Conservation (phyloP, 2,888 invertebrate species). For the Euzophera pinguis region DNA sequence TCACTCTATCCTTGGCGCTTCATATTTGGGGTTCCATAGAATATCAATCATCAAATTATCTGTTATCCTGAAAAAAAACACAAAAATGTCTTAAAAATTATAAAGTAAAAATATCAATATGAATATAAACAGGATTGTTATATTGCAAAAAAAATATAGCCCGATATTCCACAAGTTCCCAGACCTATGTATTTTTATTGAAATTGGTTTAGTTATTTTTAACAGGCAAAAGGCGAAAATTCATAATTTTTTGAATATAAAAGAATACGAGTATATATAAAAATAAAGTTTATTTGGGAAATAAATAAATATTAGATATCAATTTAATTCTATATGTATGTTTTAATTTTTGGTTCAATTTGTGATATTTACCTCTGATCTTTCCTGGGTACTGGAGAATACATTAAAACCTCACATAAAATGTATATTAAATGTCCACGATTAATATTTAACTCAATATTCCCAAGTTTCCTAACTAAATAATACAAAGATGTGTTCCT, state of each 20-base stretch:
- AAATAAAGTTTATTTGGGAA: too few species aligned
- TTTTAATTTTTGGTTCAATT: too few species aligned
- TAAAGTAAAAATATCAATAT: background rate
- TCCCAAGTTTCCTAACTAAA: constrained; percentile 43
- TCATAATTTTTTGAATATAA: too few species aligned
- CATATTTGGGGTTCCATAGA: constrained; percentile 37
- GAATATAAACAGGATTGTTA: background rate
- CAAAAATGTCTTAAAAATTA: background rate
- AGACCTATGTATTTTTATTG: too few species aligned
- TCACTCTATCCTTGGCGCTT: constrained; percentile 35
- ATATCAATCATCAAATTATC: constrained; percentile 51
- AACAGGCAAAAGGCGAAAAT: too few species aligned
- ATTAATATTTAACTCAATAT: constrained; percentile 27
- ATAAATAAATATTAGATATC: too few species aligned
- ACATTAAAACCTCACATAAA: constrained; percentile 66
- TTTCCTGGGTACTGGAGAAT: constrained; percentile 70
- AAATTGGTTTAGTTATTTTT: too few species aligned
- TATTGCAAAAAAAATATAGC: too few species aligned
- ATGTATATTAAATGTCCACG: constrained; percentile 53
- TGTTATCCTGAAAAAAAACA: constrained; percentile 47
- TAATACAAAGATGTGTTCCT: constrained; percentile 53
- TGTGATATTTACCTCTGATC: constrained; percentile 76
- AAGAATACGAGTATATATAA: too few species aligned
- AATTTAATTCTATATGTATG: too few species aligned
- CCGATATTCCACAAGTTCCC: too few species aligned